Evolutionary conservation across 2,113 vertebrate species (phyloP).

Genomic region (Chaetura pelagica): DNA sequence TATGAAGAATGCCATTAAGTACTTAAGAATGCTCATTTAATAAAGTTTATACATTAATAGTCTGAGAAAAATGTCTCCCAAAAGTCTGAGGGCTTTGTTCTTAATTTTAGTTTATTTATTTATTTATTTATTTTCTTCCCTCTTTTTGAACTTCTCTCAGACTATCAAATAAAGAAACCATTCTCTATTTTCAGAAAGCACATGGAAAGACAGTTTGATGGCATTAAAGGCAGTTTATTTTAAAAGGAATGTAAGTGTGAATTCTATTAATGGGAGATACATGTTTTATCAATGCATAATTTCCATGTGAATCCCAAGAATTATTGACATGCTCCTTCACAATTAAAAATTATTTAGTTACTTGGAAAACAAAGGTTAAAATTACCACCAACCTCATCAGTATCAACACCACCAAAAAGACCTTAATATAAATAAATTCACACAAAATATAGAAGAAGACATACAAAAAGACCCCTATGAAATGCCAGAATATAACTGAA

Average conservation of each 20-base stretch:
- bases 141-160: not conserved
- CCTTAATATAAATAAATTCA: not conserved
- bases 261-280: not conserved
- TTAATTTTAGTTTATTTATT: not conserved
- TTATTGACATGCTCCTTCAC: not conserved
- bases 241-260: not conserved
- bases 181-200: not conserved
- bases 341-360: not conserved
- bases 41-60: not conserved
- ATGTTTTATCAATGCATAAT: not conserved
- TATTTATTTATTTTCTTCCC: not conserved
- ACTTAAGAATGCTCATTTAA: not conserved
- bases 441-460: not conserved
- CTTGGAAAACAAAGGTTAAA: not conserved
- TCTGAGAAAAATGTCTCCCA: not conserved
- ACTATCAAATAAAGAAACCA: not conserved
- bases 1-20: not conserved
- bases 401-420: not conserved
- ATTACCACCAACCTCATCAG: too few species aligned
- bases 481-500: not conserved
- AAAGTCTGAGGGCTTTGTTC: not conserved
- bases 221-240: not conserved
- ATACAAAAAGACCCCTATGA: not conserved
- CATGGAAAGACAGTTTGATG: not conserved
- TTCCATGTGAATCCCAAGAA: not conserved